Base-by-base conservation (phyloP, 2,113 vertebrate species). In the Arizona elegans region DNA sequence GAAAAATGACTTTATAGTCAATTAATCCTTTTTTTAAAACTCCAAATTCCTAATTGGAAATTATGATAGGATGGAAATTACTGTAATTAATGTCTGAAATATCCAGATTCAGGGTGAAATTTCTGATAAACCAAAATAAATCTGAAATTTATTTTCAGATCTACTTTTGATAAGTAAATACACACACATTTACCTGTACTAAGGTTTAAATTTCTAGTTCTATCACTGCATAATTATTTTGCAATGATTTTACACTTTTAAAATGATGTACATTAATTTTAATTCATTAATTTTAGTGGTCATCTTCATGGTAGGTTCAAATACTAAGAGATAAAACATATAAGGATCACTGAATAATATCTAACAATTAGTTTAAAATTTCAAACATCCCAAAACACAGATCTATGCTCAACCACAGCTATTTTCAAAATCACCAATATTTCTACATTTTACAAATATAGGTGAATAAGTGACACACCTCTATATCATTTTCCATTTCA, bases 401-500 rank as follows among this genome's bases (percentile, higher is more conserved):
- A 58, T 91, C 91, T 86, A 97, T 97, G 97, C 88, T 94, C 47
- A 95, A 95, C 87, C 92, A 90, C 86, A 90, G 96, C 96, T 95
- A 97, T 92, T 92, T 23, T 23, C 38, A 93, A 90, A 96, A 95
- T 95, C 94, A 98, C 96, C 97, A 92, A 96, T 97, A 97, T 98
- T 97, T 98, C 97, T 96, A 90, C 47, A 56, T 24, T 88, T 5
- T 8, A 93, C 96, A 97, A 97, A 97, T 97, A 98, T 95, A 95
- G 98, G 97, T 96, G 96, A 96, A 97, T 96, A 96, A 95, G 95
- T 90, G 95, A 98, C 98, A 98, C 98, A 99, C 99, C 99, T 99
- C 99, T 15, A 98, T 97, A 70, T 98, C 96, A 97, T 97, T 98
- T 96, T 99, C 98, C 26, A 98, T 96, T 95, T 99, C 99, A 52